Base-by-base conservation (phyloP, 1,140 invertebrate species). In the Drosophila jambulina region DNA sequence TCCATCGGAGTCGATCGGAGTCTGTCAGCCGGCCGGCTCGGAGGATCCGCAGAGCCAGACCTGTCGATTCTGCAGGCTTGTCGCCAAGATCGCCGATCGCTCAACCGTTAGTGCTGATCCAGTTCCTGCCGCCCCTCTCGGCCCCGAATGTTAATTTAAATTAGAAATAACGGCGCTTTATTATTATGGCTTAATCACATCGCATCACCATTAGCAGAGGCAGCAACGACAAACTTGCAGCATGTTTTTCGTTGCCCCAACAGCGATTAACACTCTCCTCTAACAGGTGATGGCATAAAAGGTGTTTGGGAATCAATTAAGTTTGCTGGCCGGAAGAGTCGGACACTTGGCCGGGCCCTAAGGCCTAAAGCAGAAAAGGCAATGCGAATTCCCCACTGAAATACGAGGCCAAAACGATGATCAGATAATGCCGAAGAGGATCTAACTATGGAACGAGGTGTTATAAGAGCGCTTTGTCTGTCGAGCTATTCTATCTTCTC, bases 181-280 rank as follows among this genome's bases (percentile, higher is more conserved):
- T 78, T 90, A 88, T 88, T 85, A 88, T 90, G 78, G 85, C 85
- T 88, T 91, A 88, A 88, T 88, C 88, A 82, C 82, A 61, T 82
- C 71, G 83, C 78, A 90, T 60, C 46, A 72, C 69, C 51, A 60
- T 74, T 74, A 78, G 34, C 63, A 38, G 38, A 29, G 63, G 53
- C 67, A 58, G 49, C 29, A 70, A 49, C 62, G 27, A 53, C 60
- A 36, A 65, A 71, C 57, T 54, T 58, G 80, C 62, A 15, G 57
- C 59, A 56, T 68, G 81, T 72, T 78, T 84, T 80, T 56, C 65
- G 82, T 74, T 40, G 53, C 63, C 17, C 29, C 34, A 23, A 40
- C 46, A 75, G 43, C 76, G 85, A 90, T 88, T 88, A 90, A 88
- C 84, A 85, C 84, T 75, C 49, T 85, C 84, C 90, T 88, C 80